A percentile compares a stretch with the other conserved stretches of the same genome.
phyloP scores from a whole-genome alignment of 2,888 invertebrate species.

The Heliconius ismenius region DNA sequence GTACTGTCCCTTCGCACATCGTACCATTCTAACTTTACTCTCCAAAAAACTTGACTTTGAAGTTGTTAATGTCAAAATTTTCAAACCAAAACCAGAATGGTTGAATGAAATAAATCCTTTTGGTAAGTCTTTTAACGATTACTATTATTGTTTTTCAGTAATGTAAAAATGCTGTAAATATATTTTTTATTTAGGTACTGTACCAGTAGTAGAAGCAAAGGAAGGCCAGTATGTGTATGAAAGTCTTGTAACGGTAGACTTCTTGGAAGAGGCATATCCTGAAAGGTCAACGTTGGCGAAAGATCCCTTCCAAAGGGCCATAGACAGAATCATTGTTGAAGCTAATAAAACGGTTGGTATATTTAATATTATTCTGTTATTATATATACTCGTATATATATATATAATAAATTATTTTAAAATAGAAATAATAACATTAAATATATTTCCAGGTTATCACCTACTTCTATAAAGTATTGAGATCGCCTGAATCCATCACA shows the following conservation, averaged over 20 bases:
- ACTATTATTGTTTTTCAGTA: background rate
- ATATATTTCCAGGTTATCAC: conserved; percentile 55
- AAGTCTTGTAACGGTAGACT: conserved; percentile 89
- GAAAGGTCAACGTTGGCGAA: conserved; percentile 84
- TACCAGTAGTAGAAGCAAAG: conserved; percentile 88
- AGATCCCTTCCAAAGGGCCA: conserved; percentile 85
- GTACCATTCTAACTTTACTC: conserved; percentile 87
- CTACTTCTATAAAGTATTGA: conserved; percentile 55
- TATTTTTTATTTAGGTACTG: conserved; percentile 78
- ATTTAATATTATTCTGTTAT: background rate
- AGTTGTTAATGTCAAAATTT: conserved; percentile 81
- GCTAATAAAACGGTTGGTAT: conserved; percentile 57
- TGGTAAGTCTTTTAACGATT: background rate
- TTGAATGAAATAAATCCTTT: conserved; percentile 52
- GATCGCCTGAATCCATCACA: conserved; percentile 55
- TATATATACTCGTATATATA: too few species aligned
- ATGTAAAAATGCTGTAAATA: background rate
- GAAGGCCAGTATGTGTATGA: conserved; percentile 86
- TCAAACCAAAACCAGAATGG: conserved; percentile 90
- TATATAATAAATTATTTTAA: background rate
- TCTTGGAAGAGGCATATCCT: conserved; percentile 89
- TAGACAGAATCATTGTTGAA: conserved; percentile 87
- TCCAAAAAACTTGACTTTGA: conserved; percentile 90
- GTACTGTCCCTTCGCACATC: conserved; percentile 90
- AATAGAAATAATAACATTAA: background rate